phyloP scores from a whole-genome alignment of 2,888 invertebrate species.

The Archips xylosteana region DNA sequence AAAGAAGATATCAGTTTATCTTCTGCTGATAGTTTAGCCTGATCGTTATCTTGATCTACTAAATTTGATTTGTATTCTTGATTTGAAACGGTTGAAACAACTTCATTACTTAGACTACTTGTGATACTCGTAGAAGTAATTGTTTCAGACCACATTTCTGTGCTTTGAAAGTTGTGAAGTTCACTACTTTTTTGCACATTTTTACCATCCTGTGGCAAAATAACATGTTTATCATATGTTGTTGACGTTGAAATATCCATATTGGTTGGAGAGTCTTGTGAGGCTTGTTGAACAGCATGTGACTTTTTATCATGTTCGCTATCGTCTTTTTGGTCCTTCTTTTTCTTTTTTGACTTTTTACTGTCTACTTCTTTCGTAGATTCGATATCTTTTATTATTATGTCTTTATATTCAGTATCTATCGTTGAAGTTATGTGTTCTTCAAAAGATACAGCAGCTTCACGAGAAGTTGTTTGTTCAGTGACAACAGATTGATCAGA shows the following conservation, averaged over 20 bases:
- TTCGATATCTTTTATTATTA: neutral
- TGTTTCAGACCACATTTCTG: constrained; percentile 2
- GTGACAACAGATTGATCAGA: neutral
- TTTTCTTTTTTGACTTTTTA: constrained; percentile 25
- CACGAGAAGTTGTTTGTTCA: neutral
- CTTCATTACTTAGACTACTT: neutral
- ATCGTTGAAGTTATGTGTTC: neutral
- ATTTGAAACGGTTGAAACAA: neutral
- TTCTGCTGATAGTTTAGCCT: neutral
- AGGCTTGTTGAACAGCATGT: neutral
- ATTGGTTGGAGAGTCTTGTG: neutral
- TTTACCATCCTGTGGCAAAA: neutral
- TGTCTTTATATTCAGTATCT: neutral
- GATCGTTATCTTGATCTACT: neutral
- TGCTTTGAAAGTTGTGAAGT: neutral
- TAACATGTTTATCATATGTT: neutral
- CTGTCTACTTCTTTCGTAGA: constrained; percentile 8
- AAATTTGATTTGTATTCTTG: neutral
- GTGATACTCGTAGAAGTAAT: neutral
- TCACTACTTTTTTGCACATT: neutral
- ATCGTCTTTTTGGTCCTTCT: constrained; percentile 20
- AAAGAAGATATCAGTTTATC: neutral
- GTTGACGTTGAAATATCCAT: neutral
- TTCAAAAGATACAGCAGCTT: neutral
- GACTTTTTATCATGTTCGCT: neutral